Conservation (phyloP, 1,140 invertebrate genomes). For the Sinella curviseta region DNA sequence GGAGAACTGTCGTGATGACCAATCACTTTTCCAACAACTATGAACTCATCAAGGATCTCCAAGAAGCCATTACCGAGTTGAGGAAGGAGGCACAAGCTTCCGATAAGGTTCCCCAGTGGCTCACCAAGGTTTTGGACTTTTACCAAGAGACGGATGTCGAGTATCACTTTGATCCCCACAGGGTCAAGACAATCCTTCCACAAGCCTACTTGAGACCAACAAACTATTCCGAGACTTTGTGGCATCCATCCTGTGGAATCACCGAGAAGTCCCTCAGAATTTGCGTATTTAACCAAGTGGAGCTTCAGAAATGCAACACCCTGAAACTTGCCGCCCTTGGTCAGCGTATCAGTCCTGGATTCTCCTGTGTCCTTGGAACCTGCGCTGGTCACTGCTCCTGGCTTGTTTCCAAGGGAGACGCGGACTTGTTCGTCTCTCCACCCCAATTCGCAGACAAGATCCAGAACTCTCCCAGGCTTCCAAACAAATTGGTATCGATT, state of each 20-base stretch:
- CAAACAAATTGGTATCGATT: constrained; percentile 58
- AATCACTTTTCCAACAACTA: not conserved
- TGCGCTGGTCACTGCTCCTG: constrained; percentile 66
- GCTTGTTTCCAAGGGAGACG: constrained; percentile 62
- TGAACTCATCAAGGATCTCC: constrained; percentile 27
- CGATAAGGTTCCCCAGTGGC: constrained; percentile 1
- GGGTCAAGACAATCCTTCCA: constrained; percentile 29
- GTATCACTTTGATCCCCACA: not conserved
- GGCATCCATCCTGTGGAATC: constrained; percentile 65
- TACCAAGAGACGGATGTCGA: not conserved
- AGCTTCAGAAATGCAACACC: constrained; percentile 66
- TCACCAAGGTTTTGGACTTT: constrained; percentile 30
- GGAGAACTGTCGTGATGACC: constrained; percentile 68
- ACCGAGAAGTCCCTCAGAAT: constrained; percentile 60
- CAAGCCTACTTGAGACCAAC: constrained; percentile 54
- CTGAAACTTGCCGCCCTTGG: constrained; percentile 68
- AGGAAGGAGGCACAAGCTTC: constrained; percentile 17
- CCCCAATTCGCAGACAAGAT: constrained; percentile 58
- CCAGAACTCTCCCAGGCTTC: not conserved
- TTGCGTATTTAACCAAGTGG: constrained; percentile 65
- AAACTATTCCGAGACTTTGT: constrained; percentile 75
- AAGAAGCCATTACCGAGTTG: constrained; percentile 28
- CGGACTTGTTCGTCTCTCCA: constrained; percentile 61
- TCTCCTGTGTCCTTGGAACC: constrained; percentile 65
- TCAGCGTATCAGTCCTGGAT: constrained; percentile 69